phyloP scores from a whole-genome alignment of 2,888 invertebrate genomes.

The Hermodice carunculata region DNA sequence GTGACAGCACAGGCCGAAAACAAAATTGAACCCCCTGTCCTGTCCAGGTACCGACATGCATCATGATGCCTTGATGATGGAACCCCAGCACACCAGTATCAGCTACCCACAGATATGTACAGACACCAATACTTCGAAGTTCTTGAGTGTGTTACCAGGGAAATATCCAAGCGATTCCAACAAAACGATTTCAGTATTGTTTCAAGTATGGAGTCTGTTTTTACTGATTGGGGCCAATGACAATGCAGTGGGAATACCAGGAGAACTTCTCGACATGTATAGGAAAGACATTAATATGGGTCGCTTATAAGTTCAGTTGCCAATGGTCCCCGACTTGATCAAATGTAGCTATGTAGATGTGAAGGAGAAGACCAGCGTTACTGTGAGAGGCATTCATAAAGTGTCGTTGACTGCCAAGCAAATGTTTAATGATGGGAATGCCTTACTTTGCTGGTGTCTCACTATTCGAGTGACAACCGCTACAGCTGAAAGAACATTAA shows the following conservation, averaged over 20 bases:
- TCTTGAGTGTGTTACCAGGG: not conserved
- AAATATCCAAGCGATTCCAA: not conserved
- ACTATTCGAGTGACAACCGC: conserved; percentile 9
- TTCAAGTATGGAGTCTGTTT: too few species aligned
- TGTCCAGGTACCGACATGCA: not conserved
- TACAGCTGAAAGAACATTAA: conserved; percentile 3
- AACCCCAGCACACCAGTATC: not conserved
- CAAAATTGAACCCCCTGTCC: not conserved
- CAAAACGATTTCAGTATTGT: not conserved
- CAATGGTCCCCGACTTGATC: not conserved
- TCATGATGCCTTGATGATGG: not conserved
- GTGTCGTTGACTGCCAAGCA: not conserved
- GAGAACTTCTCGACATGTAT: not conserved
- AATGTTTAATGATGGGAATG: not conserved
- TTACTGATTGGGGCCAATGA: too few species aligned
- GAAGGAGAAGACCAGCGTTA: too few species aligned
- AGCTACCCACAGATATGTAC: not conserved
- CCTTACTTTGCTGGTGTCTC: not conserved
- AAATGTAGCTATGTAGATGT: not conserved
- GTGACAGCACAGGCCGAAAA: not conserved
- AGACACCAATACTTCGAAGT: conserved; percentile 1
- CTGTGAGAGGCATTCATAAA: not conserved
- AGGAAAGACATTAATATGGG: not conserved
- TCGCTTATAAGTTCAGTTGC: not conserved
- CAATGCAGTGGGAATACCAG: too few species aligned